phyloP scores from a whole-genome alignment of 2,888 invertebrate species.

The Baronia brevicornis region DNA sequence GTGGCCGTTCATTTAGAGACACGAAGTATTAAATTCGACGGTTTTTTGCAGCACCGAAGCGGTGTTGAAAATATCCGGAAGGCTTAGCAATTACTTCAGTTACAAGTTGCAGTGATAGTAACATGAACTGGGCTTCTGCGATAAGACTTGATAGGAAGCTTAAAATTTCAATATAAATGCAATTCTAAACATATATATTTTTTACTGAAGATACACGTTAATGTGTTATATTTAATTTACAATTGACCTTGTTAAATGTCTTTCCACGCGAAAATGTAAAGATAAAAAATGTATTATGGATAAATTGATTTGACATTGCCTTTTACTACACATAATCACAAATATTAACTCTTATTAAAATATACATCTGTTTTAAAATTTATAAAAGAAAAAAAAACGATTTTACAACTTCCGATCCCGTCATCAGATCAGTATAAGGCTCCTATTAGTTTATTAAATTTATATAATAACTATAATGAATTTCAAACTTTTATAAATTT shows the following conservation, averaged over 20 bases:
- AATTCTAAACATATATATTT: background rate
- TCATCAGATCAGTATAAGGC: too few relatives aligned
- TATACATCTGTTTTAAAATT: too few relatives aligned
- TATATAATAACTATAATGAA: too few relatives aligned
- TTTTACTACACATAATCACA: background rate
- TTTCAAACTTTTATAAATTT: too few relatives aligned
- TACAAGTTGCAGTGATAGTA: background rate
- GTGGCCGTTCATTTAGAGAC: conserved; percentile 55
- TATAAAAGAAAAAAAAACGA: too few relatives aligned
- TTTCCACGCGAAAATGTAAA: conserved; percentile 7
- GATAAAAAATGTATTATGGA: conserved; percentile 6
- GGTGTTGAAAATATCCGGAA: conserved; percentile 49
- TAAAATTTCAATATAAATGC: conserved; percentile 26
- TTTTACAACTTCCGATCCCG: too few relatives aligned
- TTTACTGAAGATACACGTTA: conserved; percentile 2
- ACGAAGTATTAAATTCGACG: conserved; percentile 43
- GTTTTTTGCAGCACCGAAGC: conserved; percentile 42
- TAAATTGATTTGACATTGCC: conserved; percentile 1
- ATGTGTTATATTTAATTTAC: conserved; percentile 4
- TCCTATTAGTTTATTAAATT: too few relatives aligned
- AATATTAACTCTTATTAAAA: background rate
- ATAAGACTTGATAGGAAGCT: too few relatives aligned
- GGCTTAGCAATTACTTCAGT: conserved; percentile 44
- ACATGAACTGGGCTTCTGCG: too few relatives aligned
- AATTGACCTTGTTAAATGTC: conserved; percentile 10